Conservation (phyloP, 1,140 invertebrate genomes). For the Zaprionus nigranus region DNA sequence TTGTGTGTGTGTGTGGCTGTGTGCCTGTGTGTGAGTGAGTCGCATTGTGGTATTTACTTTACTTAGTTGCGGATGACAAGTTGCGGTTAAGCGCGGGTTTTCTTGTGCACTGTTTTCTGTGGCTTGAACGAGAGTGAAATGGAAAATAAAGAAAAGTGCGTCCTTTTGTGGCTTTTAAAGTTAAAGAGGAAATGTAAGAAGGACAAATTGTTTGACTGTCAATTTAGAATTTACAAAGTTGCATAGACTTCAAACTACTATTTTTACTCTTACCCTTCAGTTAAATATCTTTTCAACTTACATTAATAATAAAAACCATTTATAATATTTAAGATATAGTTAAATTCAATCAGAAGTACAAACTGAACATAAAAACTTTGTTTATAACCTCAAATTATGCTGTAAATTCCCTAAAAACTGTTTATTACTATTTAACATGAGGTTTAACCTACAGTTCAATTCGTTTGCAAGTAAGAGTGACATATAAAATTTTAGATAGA, state of each 20-base stretch:
- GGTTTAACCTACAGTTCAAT: neutral
- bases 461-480: neutral
- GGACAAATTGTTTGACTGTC: neutral
- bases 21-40: conserved; percentile 13
- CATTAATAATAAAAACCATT: neutral
- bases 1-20: conserved; percentile 16
- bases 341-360: neutral
- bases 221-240: neutral
- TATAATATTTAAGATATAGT: neutral
- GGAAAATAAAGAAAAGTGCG: neutral
- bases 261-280: too few species aligned
- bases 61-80: conserved; percentile 12
- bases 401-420: too few species aligned
- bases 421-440: neutral
- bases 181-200: neutral
- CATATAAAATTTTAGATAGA: too few species aligned
- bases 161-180: neutral
- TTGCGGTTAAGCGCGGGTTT: conserved; percentile 6
- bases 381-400: neutral
- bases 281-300: neutral
- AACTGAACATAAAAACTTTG: too few species aligned
- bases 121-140: neutral
- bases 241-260: neutral
- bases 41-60: conserved; percentile 28
- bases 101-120: neutral